A percentile compares a stretch with the other conserved stretches of the same genome.
Conservation (phyloP, 2,113 vertebrate genomes). For the Rhinogobius similis region DNA sequence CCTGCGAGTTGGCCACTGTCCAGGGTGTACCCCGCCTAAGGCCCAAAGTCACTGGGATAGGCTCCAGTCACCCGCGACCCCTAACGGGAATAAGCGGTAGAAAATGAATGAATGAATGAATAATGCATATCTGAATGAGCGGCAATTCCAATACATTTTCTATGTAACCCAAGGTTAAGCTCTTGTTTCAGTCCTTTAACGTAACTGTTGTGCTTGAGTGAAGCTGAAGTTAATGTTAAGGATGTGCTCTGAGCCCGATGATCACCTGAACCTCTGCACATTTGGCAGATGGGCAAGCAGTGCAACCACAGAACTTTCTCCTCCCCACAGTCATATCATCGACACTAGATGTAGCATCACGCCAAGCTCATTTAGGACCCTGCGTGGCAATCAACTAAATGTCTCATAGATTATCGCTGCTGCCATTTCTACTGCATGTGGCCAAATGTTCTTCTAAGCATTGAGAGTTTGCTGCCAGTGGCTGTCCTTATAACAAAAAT, state of each 20-base stretch:
- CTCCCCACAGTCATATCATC: not conserved
- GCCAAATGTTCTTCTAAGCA: slow-evolving; percentile 7
- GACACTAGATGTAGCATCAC: not conserved
- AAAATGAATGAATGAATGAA: too few species aligned
- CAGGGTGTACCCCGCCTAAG: too few species aligned
- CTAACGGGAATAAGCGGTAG: too few species aligned
- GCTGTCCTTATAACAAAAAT: not conserved
- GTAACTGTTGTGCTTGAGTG: not conserved
- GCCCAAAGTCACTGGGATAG: too few species aligned
- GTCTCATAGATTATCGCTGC: not conserved
- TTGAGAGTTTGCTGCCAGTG: not conserved
- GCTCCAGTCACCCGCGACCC: too few species aligned
- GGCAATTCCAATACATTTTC: too few species aligned
- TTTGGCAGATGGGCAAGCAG: slow-evolving; percentile 2
- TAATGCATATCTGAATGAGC: too few species aligned
- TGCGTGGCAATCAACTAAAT: slow-evolving; percentile 6
- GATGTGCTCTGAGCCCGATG: not conserved
- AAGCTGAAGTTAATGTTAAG: not conserved
- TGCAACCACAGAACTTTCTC: not conserved
- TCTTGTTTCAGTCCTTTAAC: not conserved
- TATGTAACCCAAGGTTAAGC: not conserved
- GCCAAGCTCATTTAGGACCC: slow-evolving; percentile 9
- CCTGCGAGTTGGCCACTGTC: too few species aligned
- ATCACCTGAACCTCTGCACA: not conserved
- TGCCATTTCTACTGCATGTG: not conserved